Evolutionary conservation across 2,113 vertebrate species (phyloP).

Genomic region (Grammomys surdaster): DNA sequence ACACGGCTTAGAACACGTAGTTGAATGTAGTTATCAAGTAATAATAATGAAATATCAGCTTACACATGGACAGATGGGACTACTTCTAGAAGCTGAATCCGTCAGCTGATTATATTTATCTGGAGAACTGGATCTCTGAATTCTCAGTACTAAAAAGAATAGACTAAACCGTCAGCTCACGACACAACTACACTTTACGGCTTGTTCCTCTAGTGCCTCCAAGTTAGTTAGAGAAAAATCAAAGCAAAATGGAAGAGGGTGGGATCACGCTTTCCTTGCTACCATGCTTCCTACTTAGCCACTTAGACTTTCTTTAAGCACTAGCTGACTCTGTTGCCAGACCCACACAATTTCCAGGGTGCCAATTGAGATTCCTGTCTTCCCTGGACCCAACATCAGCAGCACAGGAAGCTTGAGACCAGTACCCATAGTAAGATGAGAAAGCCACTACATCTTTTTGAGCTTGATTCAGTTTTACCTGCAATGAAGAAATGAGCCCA

Average conservation of each 20-base stretch:
- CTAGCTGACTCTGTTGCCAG: neutral
- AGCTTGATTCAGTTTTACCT: neutral
- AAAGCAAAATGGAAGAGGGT: neutral
- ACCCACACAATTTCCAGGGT: neutral
- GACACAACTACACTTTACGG: neutral
- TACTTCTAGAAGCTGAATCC: neutral
- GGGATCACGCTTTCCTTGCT: neutral
- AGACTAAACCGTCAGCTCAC: neutral
- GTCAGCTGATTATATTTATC: neutral
- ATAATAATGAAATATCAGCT: neutral
- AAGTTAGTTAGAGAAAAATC: neutral
- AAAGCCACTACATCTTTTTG: neutral
- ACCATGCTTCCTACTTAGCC: neutral
- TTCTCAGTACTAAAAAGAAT: conserved; percentile 8
- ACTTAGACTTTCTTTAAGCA: neutral
- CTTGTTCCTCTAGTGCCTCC: neutral
- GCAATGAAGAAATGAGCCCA: neutral
- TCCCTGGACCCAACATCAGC: neutral
- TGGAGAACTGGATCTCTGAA: conserved; percentile 10
- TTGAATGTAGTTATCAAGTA: neutral
- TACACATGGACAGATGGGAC: neutral
- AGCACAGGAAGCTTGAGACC: too few species aligned
- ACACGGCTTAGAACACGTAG: neutral
- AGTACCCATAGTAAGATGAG: neutral
- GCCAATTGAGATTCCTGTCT: neutral